Evolutionary conservation across 2,113 vertebrate species (phyloP).

Genomic region (Cacatua alba): DNA sequence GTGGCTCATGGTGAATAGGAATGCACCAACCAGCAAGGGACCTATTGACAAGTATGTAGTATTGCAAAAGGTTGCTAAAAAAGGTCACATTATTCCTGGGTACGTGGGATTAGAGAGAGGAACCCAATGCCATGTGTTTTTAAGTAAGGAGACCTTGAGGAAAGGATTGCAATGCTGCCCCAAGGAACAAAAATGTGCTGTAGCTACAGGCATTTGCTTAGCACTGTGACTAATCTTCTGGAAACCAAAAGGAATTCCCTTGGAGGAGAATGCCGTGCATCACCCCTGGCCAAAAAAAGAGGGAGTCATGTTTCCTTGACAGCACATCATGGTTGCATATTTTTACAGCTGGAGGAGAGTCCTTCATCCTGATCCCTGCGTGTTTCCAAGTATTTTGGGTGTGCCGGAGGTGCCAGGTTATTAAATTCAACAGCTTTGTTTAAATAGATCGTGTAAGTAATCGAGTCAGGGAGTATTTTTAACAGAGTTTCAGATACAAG

Average conservation of each 20-base stretch:
- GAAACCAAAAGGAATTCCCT: constrained; percentile 53
- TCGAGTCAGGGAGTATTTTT: not conserved
- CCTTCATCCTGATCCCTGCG: not conserved
- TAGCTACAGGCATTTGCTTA: not conserved
- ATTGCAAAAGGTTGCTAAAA: not conserved
- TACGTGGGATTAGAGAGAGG: not conserved
- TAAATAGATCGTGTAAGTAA: not conserved
- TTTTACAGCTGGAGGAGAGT: not conserved
- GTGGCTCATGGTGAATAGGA: not conserved
- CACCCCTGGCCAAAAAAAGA: not conserved
- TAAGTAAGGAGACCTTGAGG: not conserved
- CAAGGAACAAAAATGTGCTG: not conserved
- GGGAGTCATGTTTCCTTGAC: constrained; percentile 23
- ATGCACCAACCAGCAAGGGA: not conserved
- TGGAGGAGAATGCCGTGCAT: not conserved
- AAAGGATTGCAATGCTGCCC: not conserved
- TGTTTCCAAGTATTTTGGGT: not conserved
- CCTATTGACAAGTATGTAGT: not conserved
- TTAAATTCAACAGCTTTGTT: constrained; percentile 4
- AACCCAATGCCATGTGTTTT: not conserved
- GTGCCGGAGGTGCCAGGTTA: not conserved
- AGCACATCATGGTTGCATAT: constrained; percentile 23
- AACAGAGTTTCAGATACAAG: not conserved
- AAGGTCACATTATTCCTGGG: not conserved
- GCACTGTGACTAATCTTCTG: constrained; percentile 36